phyloP scores from a whole-genome alignment of 35 echinoderm and acorn worm genomes.

The Strongylocentrotus purpuratus region DNA sequence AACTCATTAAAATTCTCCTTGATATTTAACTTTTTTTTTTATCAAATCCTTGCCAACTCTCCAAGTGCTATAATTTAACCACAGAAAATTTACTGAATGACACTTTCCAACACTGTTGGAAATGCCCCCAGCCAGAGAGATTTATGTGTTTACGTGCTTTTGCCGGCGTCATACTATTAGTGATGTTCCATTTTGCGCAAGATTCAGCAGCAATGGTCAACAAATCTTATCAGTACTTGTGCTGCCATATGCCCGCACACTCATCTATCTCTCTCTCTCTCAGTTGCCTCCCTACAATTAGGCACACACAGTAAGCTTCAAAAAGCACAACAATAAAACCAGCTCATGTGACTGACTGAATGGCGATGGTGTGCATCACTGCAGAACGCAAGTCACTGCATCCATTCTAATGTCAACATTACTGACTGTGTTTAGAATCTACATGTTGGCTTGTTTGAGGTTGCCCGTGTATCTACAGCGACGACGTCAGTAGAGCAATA shows the following conservation, averaged over 20 bases:
- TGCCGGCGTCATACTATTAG: not conserved
- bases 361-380: not conserved
- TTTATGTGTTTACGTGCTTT: not conserved
- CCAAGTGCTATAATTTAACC: not conserved
- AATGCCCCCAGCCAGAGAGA: not conserved
- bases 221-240: not conserved
- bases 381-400: not conserved
- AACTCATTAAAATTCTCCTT: too few relatives aligned
- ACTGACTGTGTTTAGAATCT: conserved; percentile 17
- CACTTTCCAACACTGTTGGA: not conserved
- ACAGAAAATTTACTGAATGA: not conserved
- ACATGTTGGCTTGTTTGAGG: conserved; percentile 3
- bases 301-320: not conserved
- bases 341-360: not conserved
- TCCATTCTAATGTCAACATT: conserved; percentile 12
- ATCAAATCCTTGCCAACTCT: not conserved
- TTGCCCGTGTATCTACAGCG: not conserved
- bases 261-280: not conserved
- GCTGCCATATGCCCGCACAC: not conserved
- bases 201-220: not conserved
- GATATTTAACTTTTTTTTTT: too few relatives aligned
- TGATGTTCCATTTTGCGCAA: not conserved
- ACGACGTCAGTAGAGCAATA: conserved; percentile 7
- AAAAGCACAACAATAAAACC: conserved; percentile 17
- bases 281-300: not conserved